Conservation (phyloP, 2,797 vertebrate genomes). For the Xenentodon cancila region DNA sequence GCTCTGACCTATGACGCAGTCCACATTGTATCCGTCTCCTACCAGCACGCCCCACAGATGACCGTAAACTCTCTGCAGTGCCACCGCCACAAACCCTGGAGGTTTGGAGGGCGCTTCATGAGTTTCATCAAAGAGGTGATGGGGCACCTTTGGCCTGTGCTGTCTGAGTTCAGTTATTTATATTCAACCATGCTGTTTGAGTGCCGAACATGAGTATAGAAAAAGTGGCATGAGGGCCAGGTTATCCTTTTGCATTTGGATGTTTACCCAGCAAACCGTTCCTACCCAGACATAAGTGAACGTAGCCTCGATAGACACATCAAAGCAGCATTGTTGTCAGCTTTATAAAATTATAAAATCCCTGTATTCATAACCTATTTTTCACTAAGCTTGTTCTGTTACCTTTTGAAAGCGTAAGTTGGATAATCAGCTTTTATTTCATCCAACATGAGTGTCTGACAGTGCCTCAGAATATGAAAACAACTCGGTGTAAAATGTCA, state of each 20-base stretch:
- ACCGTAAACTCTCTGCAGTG: slow-evolving; percentile 98
- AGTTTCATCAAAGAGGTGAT: slow-evolving; percentile 98
- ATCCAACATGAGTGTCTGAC: slow-evolving; percentile 73
- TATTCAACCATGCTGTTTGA: slow-evolving; percentile 23
- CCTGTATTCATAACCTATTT: slow-evolving; percentile 69
- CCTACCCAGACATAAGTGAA: slow-evolving; percentile 50
- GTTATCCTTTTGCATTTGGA: slow-evolving; percentile 38
- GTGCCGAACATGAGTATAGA: slow-evolving; percentile 13
- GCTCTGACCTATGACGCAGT: slow-evolving; percentile 97
- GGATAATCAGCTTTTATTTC: slow-evolving; percentile 76
- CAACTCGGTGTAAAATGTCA: slow-evolving; percentile 56
- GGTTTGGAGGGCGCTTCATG: slow-evolving; percentile 98
- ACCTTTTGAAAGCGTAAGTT: slow-evolving; percentile 71
- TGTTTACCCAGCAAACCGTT: slow-evolving; percentile 68
- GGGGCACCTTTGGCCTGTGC: slow-evolving; percentile 43
- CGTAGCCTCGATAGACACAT: slow-evolving; percentile 59
- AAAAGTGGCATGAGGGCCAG: slow-evolving; percentile 18
- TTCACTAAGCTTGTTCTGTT: slow-evolving; percentile 64
- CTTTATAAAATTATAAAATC: slow-evolving; percentile 50
- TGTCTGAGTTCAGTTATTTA: slow-evolving; percentile 40
- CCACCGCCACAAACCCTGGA: slow-evolving; percentile 98
- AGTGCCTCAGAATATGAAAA: slow-evolving; percentile 64
- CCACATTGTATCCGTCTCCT: slow-evolving; percentile 98
- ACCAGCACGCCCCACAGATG: slow-evolving; percentile 97
- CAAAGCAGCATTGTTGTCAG: slow-evolving; percentile 64